phyloP scores from a whole-genome alignment of 2,797 vertebrate species.

The Vespertilio murinus region DNA sequence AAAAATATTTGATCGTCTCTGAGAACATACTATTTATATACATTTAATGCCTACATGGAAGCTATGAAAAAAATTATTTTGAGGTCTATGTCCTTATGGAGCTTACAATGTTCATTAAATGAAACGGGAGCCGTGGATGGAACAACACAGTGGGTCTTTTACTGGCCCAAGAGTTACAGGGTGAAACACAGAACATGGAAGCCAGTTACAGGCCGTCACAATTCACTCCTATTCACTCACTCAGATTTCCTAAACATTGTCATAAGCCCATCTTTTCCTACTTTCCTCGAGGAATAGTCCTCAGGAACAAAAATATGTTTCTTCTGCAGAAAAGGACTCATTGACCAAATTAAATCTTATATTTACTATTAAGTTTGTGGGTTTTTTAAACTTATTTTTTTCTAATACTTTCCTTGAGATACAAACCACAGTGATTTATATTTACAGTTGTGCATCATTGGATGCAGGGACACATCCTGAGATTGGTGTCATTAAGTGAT shows the following conservation, averaged over 20 bases:
- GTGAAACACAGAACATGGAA: not conserved
- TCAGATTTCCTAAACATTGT: not conserved
- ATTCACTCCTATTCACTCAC: not conserved
- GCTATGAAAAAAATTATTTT: not conserved
- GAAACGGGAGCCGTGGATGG: not conserved
- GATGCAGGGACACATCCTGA: not conserved
- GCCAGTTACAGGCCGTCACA: not conserved
- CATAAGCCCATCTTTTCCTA: not conserved
- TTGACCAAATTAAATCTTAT: not conserved
- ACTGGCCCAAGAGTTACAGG: not conserved
- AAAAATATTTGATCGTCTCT: not conserved
- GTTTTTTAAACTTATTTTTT: not conserved
- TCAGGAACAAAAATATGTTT: not conserved
- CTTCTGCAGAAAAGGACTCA: not conserved
- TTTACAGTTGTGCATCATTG: not conserved
- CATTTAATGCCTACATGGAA: not conserved
- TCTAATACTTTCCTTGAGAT: not conserved
- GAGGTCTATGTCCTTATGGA: not conserved
- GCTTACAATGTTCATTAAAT: not conserved
- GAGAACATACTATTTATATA: not conserved
- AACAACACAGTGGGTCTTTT: not conserved
- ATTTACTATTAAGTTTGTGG: not conserved
- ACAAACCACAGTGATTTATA: not conserved
- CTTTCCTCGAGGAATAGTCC: no score
- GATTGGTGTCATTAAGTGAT: not conserved